These are phyloP conservation scores for Nephrotoma appendiculata DNA, from an alignment of 2,888 invertebrate genomes.

Conservation along the genomic window DNA sequence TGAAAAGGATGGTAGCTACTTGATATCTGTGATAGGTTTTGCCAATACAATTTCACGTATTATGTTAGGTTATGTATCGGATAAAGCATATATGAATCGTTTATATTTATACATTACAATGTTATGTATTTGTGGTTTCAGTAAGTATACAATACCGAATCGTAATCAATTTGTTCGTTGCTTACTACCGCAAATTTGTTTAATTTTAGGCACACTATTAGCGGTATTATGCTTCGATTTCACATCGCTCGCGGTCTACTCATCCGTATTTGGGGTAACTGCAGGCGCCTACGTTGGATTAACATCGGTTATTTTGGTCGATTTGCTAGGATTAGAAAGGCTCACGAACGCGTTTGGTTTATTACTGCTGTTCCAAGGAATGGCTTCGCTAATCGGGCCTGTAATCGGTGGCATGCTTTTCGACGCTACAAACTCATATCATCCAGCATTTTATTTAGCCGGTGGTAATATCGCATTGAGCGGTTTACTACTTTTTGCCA, in stretches of 20 bases:
- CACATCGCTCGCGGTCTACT: slow-evolving; percentile 58
- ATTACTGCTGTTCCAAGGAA: slow-evolving; percentile 81
- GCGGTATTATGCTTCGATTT: slow-evolving; percentile 64
- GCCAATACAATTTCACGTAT: slow-evolving; percentile 85
- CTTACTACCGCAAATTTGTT: background rate
- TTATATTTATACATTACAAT: slow-evolving; percentile 79
- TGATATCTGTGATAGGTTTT: slow-evolving; percentile 69
- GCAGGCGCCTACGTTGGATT: slow-evolving; percentile 94
- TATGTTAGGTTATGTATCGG: slow-evolving; percentile 71
- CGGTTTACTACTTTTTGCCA: slow-evolving; percentile 74
- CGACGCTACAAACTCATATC: slow-evolving; percentile 62
- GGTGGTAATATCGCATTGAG: slow-evolving; percentile 75
- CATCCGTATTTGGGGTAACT: slow-evolving; percentile 71
- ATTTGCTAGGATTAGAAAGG: slow-evolving; percentile 80
- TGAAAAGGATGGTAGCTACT: slow-evolving; percentile 45
- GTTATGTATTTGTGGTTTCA: slow-evolving; percentile 74
- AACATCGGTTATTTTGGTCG: slow-evolving; percentile 89
- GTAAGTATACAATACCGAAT: slow-evolving; percentile 36
- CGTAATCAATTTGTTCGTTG: background rate
- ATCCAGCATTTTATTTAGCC: slow-evolving; percentile 77
- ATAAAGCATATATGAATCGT: slow-evolving; percentile 83
- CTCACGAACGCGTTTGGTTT: slow-evolving; percentile 94
- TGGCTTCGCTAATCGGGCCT: slow-evolving; percentile 83
- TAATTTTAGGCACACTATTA: slow-evolving; percentile 56
- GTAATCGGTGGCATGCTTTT: slow-evolving; percentile 87